These are phyloP conservation scores for Chloroceryle amazona DNA, from an alignment of 2,797 vertebrate species.

Conservation along the genomic window DNA sequence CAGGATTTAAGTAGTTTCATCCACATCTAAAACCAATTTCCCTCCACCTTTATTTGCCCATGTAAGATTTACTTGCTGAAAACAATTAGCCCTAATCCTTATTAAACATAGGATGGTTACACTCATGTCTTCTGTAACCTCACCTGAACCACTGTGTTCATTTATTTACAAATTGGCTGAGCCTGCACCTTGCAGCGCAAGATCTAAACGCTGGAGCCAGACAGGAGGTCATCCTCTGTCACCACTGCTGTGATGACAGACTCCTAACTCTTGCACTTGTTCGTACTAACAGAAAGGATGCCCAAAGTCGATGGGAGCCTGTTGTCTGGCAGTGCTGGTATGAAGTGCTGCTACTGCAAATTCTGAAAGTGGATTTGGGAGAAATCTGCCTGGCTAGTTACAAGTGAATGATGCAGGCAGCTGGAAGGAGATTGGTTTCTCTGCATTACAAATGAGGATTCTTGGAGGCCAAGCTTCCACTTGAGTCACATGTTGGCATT, in stretches of 20 bases:
- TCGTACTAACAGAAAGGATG: background rate
- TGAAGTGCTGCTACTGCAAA: background rate
- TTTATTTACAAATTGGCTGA: background rate
- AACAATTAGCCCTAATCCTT: background rate
- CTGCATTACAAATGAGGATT: background rate
- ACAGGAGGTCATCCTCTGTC: background rate
- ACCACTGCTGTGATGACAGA: background rate
- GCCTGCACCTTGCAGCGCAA: accelerated
- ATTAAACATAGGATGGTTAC: background rate
- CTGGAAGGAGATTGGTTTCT: background rate
- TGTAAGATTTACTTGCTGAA: background rate
- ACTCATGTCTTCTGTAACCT: background rate
- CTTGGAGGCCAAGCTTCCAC: background rate
- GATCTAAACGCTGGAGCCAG: background rate
- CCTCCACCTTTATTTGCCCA: background rate
- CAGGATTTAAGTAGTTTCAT: background rate
- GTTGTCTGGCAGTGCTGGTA: background rate
- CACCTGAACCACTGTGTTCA: background rate
- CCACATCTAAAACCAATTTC: background rate
- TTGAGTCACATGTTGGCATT: background rate
- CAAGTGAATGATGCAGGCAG: background rate
- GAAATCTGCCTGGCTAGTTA: background rate
- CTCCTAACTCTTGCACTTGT: background rate
- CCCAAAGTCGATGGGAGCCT: background rate
- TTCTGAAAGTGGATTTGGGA: background rate